phyloP scores from a whole-genome alignment of 2,888 invertebrate genomes.

The Esperia sulphurella region DNA sequence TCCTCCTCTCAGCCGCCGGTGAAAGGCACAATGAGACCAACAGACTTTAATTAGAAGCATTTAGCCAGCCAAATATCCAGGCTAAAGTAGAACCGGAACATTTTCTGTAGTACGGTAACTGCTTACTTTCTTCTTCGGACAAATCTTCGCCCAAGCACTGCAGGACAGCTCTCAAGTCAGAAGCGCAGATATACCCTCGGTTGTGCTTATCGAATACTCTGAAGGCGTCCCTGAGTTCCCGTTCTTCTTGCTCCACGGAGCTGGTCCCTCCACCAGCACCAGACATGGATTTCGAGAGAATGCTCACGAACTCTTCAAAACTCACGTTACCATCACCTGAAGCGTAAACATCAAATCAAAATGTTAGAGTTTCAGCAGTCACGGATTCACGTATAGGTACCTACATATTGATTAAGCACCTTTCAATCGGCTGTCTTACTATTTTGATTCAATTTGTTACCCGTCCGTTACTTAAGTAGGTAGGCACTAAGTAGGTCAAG shows the following conservation, averaged over 20 bases:
- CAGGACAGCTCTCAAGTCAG: conserved; percentile 90
- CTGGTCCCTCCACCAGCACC: conserved; percentile 81
- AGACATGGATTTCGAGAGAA: conserved; percentile 86
- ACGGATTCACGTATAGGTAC: not conserved
- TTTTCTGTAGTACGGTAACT: not conserved
- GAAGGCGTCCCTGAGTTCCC: conserved; percentile 91
- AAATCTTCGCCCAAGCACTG: conserved; percentile 94
- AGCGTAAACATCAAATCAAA: conserved; percentile 7
- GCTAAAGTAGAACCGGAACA: too few species aligned
- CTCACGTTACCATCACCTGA: conserved; percentile 92
- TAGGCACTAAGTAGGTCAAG: too few species aligned
- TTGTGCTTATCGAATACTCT: conserved; percentile 95
- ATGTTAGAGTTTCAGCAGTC: not conserved
- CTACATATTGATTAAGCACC: too few species aligned
- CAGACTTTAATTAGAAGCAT: not conserved
- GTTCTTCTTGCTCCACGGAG: conserved; percentile 88
- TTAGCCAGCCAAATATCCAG: too few species aligned
- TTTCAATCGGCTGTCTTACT: too few species aligned
- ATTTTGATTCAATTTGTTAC: too few species aligned
- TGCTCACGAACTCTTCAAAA: conserved; percentile 93
- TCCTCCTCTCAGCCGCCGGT: too few species aligned
- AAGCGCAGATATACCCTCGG: conserved; percentile 94
- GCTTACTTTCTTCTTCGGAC: conserved; percentile 93
- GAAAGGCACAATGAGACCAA: too few species aligned
- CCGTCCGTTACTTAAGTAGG: too few species aligned